phyloP scores from a whole-genome alignment of 2,113 vertebrate genomes.

The Dasyornis broadbenti region DNA sequence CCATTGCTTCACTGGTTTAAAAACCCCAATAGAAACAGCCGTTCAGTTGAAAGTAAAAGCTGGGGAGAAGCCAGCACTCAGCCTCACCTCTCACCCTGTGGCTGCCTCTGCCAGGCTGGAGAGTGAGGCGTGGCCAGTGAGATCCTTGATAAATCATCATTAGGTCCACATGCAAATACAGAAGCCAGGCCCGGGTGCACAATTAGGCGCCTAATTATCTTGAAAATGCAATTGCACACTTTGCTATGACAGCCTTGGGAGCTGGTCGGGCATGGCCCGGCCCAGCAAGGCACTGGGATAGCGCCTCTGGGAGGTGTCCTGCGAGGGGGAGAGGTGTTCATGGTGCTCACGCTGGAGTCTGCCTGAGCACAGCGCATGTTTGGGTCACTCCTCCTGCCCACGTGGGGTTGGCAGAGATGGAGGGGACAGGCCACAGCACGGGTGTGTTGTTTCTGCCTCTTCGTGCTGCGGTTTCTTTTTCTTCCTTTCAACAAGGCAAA shows the following conservation, averaged over 20 bases:
- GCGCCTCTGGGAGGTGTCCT: background rate
- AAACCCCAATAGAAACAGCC: background rate
- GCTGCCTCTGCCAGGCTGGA: background rate
- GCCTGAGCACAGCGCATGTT: fast-evolving
- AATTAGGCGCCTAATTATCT: conserved; percentile 53
- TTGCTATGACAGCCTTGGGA: background rate
- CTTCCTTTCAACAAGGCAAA: background rate
- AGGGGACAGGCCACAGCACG: background rate
- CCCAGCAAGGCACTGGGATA: background rate
- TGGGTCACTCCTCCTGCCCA: background rate
- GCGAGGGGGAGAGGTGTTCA: fast-evolving
- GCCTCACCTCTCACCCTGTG: background rate
- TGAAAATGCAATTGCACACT: conserved; percentile 36
- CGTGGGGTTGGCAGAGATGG: fast-evolving
- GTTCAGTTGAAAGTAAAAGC: background rate
- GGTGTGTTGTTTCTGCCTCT: background rate
- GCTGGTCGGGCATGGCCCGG: fast-evolving
- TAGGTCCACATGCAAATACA: background rate
- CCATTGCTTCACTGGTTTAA: background rate
- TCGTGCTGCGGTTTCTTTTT: background rate
- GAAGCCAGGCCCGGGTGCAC: conserved; percentile 3
- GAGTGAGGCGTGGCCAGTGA: background rate
- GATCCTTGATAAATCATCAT: conserved; percentile 38
- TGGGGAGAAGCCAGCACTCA: background rate
- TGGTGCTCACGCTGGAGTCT: fast-evolving